Evolutionary conservation across 2,113 vertebrate species (phyloP).

Genomic region (Hippoglossus stenolepis): DNA sequence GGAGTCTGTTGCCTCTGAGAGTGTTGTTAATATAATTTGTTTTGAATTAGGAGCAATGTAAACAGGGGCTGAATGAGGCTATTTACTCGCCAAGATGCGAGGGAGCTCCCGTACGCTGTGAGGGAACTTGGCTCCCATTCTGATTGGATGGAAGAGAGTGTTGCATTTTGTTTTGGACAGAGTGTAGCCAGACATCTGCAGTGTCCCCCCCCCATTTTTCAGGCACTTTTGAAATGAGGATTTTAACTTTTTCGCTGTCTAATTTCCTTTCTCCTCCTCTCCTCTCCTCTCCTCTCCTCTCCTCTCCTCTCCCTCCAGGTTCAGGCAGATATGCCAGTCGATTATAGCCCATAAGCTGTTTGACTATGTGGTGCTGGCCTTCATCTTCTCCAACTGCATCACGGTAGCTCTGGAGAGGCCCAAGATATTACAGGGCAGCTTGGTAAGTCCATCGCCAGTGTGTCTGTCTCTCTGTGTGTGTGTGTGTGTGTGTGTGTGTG

Average conservation of each 20-base stretch:
- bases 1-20: slow-evolving; percentile 44
- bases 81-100: slow-evolving; percentile 44
- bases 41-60: slow-evolving; percentile 61
- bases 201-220: background rate
- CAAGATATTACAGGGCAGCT: slow-evolving; percentile 95
- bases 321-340: slow-evolving; percentile 94
- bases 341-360: slow-evolving; percentile 97
- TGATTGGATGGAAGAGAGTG: slow-evolving; percentile 19
- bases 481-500: no score
- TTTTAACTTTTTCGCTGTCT: background rate
- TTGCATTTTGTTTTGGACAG: background rate
- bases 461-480: no score
- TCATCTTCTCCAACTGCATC: slow-evolving; percentile 99
- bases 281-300: background rate
- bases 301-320: slow-evolving; percentile 79
- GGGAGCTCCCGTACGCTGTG: slow-evolving; percentile 27
- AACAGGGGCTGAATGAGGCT: slow-evolving; percentile 51
- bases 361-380: slow-evolving; percentile 94
- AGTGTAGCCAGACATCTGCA: background rate
- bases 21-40: slow-evolving; percentile 64
- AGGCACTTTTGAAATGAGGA: background rate
- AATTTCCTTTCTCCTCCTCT: background rate
- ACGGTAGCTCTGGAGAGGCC: slow-evolving; percentile 98
- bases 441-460: slow-evolving; percentile 82
- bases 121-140: slow-evolving; percentile 18